These are phyloP conservation scores for Cremastinae sp. DNA, from an alignment of 2,888 invertebrate species.

Conservation along the genomic window DNA sequence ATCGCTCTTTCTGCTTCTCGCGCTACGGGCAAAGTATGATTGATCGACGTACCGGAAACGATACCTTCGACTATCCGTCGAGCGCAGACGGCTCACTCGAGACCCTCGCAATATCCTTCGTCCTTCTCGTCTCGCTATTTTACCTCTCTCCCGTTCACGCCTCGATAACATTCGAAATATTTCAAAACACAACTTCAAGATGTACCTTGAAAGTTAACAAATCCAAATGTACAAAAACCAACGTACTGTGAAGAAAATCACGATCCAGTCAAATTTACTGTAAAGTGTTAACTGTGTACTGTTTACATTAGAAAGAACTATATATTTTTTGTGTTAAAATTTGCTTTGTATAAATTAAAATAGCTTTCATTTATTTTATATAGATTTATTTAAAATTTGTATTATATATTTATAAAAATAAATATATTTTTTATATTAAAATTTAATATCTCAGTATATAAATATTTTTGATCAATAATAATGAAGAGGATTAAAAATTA, in stretches of 20 bases:
- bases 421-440: too few relatives aligned
- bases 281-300: too few relatives aligned
- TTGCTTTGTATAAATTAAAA: too few relatives aligned
- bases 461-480: too few relatives aligned
- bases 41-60: slow-evolving; percentile 62
- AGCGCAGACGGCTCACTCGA: slow-evolving; percentile 48
- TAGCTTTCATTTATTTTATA: too few relatives aligned
- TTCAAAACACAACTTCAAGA: not conserved
- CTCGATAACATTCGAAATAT: not conserved
- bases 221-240: not conserved
- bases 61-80: slow-evolving; percentile 50
- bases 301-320: too few relatives aligned
- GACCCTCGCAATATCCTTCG: slow-evolving; percentile 47
- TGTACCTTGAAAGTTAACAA: not conserved
- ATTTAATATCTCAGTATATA: too few relatives aligned
- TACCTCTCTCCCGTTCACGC: not conserved
- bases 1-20: slow-evolving; percentile 29
- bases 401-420: too few relatives aligned
- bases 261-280: too few relatives aligned
- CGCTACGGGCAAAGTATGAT: slow-evolving; percentile 65
- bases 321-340: too few relatives aligned
- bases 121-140: slow-evolving; percentile 20
- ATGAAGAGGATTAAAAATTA: too few relatives aligned
- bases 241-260: not conserved
- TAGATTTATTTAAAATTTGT: too few relatives aligned